Percentiles rank a stretch among this genome's conserved stretches.
phyloP scores from a whole-genome alignment of 2,113 vertebrate genomes.

The Colinus virginianus region DNA sequence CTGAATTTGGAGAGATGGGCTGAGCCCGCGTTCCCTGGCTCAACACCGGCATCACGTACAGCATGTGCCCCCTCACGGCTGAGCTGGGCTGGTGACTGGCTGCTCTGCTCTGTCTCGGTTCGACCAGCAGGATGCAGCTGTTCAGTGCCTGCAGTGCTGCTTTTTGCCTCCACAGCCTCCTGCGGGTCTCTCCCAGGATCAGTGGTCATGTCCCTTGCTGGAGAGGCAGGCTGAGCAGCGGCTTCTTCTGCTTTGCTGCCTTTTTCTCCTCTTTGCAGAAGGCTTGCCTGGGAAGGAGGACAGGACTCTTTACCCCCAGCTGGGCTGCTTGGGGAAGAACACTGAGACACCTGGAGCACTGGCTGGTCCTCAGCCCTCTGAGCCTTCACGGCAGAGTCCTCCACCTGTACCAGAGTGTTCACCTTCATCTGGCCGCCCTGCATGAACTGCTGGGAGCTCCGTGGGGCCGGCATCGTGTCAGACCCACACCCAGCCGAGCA shows the following conservation, averaged over 20 bases:
- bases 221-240: background rate
- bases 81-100: background rate
- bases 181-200: background rate
- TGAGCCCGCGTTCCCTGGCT: background rate
- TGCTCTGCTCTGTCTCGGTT: background rate
- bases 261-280: conserved; percentile 1
- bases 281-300: conserved; percentile 22
- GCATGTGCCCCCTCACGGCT: background rate
- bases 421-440: conserved; percentile 28
- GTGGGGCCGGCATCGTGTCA: conserved; percentile 48
- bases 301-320: background rate
- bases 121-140: background rate
- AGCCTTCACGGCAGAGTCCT: conserved; percentile 35
- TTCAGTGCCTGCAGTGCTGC: fast-evolving
- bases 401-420: background rate
- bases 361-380: conserved; percentile 58
- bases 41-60: fast-evolving
- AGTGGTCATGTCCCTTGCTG: background rate
- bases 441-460: conserved; percentile 48
- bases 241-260: background rate
- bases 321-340: background rate
- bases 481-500: background rate
- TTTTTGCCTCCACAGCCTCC: background rate
- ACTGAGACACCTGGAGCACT: background rate
- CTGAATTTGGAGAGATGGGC: conserved; percentile 62